These are phyloP conservation scores for Thecophora atra DNA, from an alignment of 2,888 invertebrate genomes.

Conservation along the genomic window DNA sequence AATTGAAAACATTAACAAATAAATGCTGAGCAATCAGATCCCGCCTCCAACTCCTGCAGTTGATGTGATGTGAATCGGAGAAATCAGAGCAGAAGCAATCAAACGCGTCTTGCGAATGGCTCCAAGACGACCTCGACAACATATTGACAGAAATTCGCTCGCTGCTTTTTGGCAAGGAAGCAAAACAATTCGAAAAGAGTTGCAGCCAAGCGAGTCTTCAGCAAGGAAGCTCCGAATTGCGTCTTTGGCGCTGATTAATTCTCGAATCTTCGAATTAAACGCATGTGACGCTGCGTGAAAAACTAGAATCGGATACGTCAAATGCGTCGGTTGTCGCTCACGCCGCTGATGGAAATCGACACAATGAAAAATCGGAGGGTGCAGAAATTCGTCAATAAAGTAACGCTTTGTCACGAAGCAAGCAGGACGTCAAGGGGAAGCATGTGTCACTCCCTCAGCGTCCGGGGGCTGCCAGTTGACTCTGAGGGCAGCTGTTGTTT, in stretches of 20 bases:
- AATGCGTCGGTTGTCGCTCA: no score
- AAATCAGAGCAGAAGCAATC: no score
- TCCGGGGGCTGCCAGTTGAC: no score
- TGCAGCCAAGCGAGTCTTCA: background rate
- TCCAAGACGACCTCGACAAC: constrained; percentile 1
- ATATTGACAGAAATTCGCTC: background rate
- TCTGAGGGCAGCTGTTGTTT: no score
- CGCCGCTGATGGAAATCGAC: background rate
- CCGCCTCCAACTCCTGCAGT: no score
- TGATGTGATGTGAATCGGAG: no score
- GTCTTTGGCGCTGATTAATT: background rate
- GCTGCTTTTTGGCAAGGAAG: background rate
- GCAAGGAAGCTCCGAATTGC: background rate
- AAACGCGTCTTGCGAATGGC: constrained; percentile 9
- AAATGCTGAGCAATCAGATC: no score
- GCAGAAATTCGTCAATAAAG: background rate
- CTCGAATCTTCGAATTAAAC: background rate
- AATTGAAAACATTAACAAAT: no score
- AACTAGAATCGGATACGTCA: no score
- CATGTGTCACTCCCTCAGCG: no score
- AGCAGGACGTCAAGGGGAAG: no score
- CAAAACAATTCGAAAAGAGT: constrained; percentile 1
- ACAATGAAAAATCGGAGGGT: background rate
- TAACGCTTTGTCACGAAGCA: no score
- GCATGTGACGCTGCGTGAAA: background rate